Evolutionary conservation across 2,888 invertebrate genomes (phyloP).

Genomic region (Lobophora halterata): DNA sequence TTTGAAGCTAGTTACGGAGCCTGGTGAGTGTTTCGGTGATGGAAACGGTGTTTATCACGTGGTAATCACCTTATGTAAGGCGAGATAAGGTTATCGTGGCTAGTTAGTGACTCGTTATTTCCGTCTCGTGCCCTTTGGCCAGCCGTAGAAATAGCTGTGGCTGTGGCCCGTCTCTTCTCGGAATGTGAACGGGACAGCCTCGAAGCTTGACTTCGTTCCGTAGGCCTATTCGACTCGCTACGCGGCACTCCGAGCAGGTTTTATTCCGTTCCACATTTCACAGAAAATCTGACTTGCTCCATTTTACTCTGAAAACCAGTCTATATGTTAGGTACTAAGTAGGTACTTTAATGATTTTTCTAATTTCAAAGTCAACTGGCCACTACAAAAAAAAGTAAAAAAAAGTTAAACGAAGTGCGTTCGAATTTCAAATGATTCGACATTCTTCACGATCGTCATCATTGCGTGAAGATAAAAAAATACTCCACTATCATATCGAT

Average conservation of each 20-base stretch:
- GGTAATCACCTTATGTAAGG: conserved; percentile 58
- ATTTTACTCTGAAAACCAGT: too few relatives aligned
- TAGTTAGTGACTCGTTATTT: conserved; percentile 38
- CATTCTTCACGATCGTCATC: too few relatives aligned
- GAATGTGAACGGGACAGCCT: conserved; percentile 28
- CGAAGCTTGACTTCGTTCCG: conserved; percentile 17
- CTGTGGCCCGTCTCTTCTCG: conserved; percentile 32
- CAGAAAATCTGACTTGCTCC: too few relatives aligned
- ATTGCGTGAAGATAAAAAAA: too few relatives aligned
- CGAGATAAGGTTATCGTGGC: conserved; percentile 54
- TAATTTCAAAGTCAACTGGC: too few relatives aligned
- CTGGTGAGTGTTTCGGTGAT: conserved; percentile 24
- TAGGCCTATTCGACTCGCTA: conserved; percentile 22
- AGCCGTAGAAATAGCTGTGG: conserved; percentile 52
- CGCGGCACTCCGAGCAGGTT: conserved; percentile 6
- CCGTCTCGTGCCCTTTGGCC: conserved; percentile 45
- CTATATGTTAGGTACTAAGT: too few relatives aligned
- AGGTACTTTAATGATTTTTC: too few relatives aligned
- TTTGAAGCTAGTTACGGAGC: conserved; percentile 23
- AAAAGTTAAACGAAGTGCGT: too few relatives aligned
- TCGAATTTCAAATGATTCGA: too few relatives aligned
- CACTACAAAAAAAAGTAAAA: too few relatives aligned
- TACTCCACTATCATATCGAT: too few relatives aligned
- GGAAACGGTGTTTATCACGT: conserved; percentile 43
- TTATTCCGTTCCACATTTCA: too few relatives aligned